Percentiles rank a stretch among this genome's conserved stretches.
phyloP scores from a whole-genome alignment of 1,140 invertebrate species.

The Probaryconus sp. region DNA sequence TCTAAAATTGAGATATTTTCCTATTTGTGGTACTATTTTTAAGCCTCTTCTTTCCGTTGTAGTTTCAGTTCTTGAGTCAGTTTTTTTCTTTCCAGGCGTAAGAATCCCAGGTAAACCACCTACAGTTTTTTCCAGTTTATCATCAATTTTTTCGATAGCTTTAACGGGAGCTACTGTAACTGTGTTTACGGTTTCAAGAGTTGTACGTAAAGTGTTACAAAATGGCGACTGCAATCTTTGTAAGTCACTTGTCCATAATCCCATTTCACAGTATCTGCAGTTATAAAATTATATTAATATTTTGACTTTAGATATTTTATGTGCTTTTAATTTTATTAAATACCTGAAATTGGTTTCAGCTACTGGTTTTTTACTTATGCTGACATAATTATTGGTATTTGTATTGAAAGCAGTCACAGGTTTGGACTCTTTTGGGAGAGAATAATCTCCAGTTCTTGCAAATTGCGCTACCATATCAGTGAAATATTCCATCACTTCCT shows the following conservation, averaged over 20 bases:
- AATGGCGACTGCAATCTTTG: constrained; percentile 77
- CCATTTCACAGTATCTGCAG: constrained; percentile 80
- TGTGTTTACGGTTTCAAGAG: constrained; percentile 44
- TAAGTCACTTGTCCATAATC: constrained; percentile 79
- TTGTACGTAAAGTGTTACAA: constrained; percentile 69
- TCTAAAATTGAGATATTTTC: no score
- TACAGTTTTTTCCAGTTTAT: not conserved
- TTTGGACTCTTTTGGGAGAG: constrained; percentile 11
- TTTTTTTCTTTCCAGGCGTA: constrained; percentile 1
- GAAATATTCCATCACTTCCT: constrained; percentile 81
- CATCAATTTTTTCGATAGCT: constrained; percentile 30
- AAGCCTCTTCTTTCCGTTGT: no score
- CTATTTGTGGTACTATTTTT: no score
- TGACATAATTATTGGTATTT: constrained; percentile 79
- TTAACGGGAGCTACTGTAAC: constrained; percentile 24
- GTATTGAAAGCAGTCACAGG: constrained; percentile 51
- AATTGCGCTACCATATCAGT: constrained; percentile 84
- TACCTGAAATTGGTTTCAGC: constrained; percentile 79
- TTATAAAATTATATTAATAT: not conserved
- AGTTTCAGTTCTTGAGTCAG: not conserved
- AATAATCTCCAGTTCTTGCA: constrained; percentile 76
- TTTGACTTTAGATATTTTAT: not conserved
- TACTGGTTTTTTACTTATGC: constrained; percentile 77
- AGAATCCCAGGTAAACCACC: constrained; percentile 12
- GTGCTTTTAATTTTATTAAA: constrained; percentile 2